These are phyloP conservation scores for Nymphicus hollandicus DNA, from an alignment of 2,113 vertebrate species.

Conservation along the genomic window DNA sequence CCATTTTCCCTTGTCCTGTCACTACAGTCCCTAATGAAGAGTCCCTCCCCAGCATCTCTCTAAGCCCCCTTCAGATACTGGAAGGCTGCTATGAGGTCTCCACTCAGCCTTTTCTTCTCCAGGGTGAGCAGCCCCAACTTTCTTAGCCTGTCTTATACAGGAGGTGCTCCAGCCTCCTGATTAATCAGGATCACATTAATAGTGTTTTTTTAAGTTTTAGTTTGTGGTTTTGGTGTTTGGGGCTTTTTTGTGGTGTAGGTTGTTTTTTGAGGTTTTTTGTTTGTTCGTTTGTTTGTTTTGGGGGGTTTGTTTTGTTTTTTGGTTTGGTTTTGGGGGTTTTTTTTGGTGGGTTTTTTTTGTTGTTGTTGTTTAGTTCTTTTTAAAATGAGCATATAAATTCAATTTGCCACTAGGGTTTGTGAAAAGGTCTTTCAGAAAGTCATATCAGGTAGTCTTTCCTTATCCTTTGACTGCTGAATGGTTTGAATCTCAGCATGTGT, in stretches of 20 bases:
- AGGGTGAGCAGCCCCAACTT: background rate
- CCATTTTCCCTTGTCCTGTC: background rate
- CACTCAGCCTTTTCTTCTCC: background rate
- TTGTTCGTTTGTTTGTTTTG: too few relatives aligned
- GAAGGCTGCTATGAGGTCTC: background rate
- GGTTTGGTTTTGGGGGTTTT: background rate
- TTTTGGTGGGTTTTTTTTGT: background rate
- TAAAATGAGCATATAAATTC: background rate
- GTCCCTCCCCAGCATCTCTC: background rate
- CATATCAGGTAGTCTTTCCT: background rate
- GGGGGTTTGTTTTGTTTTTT: too few relatives aligned
- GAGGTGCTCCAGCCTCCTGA: background rate
- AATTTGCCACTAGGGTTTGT: background rate
- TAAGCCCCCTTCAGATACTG: background rate
- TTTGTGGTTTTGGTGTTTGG: background rate
- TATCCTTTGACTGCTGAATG: background rate
- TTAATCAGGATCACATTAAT: background rate
- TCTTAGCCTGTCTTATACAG: background rate
- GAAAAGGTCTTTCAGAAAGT: background rate
- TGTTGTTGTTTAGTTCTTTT: background rate
- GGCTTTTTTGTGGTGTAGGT: background rate
- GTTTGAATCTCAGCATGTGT: background rate
- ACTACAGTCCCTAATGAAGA: background rate
- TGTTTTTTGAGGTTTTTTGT: too few relatives aligned
- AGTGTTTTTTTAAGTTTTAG: background rate